phyloP scores from a whole-genome alignment of 2,113 vertebrate genomes.

The Ascaphus truei region DNA sequence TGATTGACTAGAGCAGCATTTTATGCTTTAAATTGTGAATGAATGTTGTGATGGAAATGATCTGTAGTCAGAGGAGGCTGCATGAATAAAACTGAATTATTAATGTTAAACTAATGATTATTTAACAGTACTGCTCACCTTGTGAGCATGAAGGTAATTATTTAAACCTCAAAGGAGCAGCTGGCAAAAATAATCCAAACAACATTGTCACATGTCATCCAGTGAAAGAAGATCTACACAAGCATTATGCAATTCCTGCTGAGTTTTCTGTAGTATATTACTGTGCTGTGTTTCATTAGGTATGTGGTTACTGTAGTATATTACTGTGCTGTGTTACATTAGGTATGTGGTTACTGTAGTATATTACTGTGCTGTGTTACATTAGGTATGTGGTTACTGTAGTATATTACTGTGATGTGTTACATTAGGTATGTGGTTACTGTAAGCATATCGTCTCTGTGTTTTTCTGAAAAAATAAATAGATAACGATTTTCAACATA shows the following conservation, averaged over 20 bases:
- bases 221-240: not conserved
- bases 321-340: too few relatives aligned
- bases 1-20: not conserved
- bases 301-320: too few relatives aligned
- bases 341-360: too few relatives aligned
- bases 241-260: not conserved
- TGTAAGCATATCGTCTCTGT: too few relatives aligned
- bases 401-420: too few relatives aligned
- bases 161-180: not conserved
- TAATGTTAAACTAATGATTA: constrained; percentile 28
- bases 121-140: constrained; percentile 18
- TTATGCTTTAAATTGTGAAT: constrained; percentile 26
- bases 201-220: not conserved
- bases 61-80: not conserved
- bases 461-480: too few relatives aligned
- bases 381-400: too few relatives aligned
- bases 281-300: too few relatives aligned
- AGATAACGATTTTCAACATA: too few relatives aligned
- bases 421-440: too few relatives aligned
- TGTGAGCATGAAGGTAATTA: constrained; percentile 6
- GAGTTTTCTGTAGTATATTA: too few relatives aligned
- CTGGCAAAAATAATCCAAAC: not conserved
- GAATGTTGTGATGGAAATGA: constrained; percentile 14
- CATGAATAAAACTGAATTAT: constrained; percentile 26
- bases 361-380: too few relatives aligned